Evolutionary conservation across 2,113 vertebrate species (phyloP), one percentile per base, ranked within the genome.

Genomic region (Oxyruncus cristatus): DNA sequence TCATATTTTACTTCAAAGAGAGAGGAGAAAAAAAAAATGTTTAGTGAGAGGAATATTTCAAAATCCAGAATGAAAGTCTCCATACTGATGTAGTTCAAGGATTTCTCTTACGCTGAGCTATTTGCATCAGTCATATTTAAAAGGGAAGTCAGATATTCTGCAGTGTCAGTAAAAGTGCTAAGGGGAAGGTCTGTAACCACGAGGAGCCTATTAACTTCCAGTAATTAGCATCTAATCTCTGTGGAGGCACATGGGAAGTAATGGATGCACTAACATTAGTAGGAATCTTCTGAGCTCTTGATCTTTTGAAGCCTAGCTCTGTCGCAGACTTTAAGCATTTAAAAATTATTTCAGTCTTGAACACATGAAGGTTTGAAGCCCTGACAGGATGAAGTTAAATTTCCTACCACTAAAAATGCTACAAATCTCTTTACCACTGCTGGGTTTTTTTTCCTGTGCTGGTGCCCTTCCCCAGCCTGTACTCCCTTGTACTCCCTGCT

Each of bases 1-100:
- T 99, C 98, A 46, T 99, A 99, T 96, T 98, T 99, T n/a, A 99
- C 99, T 99, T 97, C 5, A 92, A 39, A 56, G 68, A 87, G 77
- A 96, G 77, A 95, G n/a, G 79, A 76, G 78, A 63, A 61, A 71
- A 66, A 61, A 84, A 89, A 66, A 15, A 49, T 24, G 18, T 87
- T 81, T 79, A 76, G 58, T 84, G 32, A 49, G 20, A 85, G 5
- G 17, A 22, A 14, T 52, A 88, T 91, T 93, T 93, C 66, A 74
- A 94, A 76, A 96, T 67, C 16, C 55, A 86, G 39, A 68, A 75
- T 52, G 74, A 83, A 96, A 92, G n/a, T 37, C 56, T 88, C 70
- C 49, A 19, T 41, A 17, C 8, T 77, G 30, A 20, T 37, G 33
- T 33, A 56, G 47, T 59, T 80, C 30, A 83, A 77, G 30, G 61